Base-by-base conservation (phyloP, 2,797 vertebrate genomes). In the Eidolon dupreanum region DNA sequence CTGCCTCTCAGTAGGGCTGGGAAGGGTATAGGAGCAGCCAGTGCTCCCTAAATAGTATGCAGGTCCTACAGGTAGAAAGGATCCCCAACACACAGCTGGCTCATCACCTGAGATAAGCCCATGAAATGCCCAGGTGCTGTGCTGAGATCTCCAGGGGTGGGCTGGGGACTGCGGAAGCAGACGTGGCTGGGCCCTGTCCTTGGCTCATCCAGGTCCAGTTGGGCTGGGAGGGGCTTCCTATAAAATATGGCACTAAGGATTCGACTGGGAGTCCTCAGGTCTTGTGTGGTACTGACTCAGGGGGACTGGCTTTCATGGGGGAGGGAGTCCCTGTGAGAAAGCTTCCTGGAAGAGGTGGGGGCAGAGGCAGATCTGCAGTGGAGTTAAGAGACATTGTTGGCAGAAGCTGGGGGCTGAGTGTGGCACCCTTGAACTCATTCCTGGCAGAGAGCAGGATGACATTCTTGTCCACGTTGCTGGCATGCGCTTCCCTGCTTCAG, bases 71-170 rank as follows among this genome's bases (percentile, higher is more conserved):
- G 19, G 26, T 51, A 55, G 73, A 22, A 59, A 28, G 70, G 22
- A 51, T 9, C 53, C 31, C n/a, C 51, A 7, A 9, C 6, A 16
- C 10, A 61, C 15, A 11, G 26, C 16, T 38, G 4, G 46, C 41
- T 71, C 26, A 6, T 57, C 26, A 49, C 68, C 26, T 3, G 4
- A 63, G 74, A 41, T 28, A 65, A 61, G 57, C 38, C 16, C 2
- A 6, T 53, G 71, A 71, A 53, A 73, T 5, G 7, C 15, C 17
- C 22, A 0, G 3, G 5, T 49, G 12, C 12, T 7, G 31, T 0
- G 17, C 22, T 10, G 28, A 59, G 24, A 16, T 22, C 11, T 55
- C 75, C 8, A 59, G 86, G 61, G 31, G 51, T 22, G 10, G 70
- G 41, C 13, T 36, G 28, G 33, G 8, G n/a, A 11, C 49, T 59